These are phyloP conservation scores for Euspilapteryx auroguttella DNA, from an alignment of 2,888 invertebrate genomes.

Conservation along the genomic window DNA sequence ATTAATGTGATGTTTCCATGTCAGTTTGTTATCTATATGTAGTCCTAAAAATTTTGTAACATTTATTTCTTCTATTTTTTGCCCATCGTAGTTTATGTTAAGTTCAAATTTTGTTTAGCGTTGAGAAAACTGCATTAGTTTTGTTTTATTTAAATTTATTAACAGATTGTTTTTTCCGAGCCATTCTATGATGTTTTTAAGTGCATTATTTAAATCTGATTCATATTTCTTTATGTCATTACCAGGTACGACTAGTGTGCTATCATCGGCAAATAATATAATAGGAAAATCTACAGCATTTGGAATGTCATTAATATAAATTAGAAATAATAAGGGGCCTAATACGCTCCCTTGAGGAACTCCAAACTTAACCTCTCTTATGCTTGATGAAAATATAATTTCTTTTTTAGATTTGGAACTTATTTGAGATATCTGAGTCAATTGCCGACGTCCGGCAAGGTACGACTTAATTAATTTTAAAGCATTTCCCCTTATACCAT, in stretches of 20 bases:
- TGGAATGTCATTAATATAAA: slow-evolving; percentile 4
- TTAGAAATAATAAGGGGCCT: slow-evolving; percentile 5
- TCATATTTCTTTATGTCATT: background rate
- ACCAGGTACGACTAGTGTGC: background rate
- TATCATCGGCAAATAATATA: slow-evolving; percentile 5
- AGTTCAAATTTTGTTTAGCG: too few relatives aligned
- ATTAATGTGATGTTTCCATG: too few relatives aligned
- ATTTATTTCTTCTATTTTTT: too few relatives aligned
- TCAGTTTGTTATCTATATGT: too few relatives aligned
- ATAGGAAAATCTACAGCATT: too few relatives aligned
- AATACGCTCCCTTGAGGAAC: slow-evolving; percentile 1
- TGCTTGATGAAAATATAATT: background rate
- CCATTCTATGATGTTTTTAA: slow-evolving; percentile 1
- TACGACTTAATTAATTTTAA: background rate
- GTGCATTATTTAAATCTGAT: background rate
- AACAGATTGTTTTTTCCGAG: slow-evolving; percentile 1
- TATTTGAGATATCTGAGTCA: background rate
- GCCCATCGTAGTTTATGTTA: too few relatives aligned
- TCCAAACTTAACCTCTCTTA: background rate
- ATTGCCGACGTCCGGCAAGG: background rate
- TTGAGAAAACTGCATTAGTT: too few relatives aligned
- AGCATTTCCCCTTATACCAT: slow-evolving; percentile 1
- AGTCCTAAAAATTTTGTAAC: too few relatives aligned
- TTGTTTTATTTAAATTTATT: background rate
- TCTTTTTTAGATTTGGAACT: background rate